These are phyloP conservation scores for Thinocorus orbignyianus DNA, from an alignment of 2,113 vertebrate genomes.

Conservation along the genomic window DNA sequence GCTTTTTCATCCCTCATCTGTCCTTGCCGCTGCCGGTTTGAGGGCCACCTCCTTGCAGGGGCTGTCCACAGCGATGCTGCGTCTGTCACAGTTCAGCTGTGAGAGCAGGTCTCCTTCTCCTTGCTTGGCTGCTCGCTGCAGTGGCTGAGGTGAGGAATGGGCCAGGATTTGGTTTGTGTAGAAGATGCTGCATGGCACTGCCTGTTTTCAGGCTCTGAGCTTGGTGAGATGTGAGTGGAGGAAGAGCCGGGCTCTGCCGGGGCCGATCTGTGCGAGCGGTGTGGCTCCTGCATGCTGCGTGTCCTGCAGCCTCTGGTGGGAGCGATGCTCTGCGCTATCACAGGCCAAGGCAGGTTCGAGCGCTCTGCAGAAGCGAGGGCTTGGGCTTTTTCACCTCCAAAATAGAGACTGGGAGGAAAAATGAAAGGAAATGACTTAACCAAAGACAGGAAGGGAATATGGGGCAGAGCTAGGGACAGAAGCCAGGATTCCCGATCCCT, in stretches of 20 bases:
- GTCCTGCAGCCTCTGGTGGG: neutral
- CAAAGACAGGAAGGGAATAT: conserved; percentile 29
- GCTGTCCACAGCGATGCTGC: neutral
- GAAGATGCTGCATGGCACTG: neutral
- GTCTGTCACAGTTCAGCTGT: neutral
- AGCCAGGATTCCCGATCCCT: neutral
- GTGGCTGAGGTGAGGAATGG: neutral
- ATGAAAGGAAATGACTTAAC: conserved; percentile 31
- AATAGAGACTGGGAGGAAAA: neutral
- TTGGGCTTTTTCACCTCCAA: neutral
- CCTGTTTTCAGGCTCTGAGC: neutral
- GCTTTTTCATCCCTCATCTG: neutral
- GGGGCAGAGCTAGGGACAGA: conserved; percentile 5
- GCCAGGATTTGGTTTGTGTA: neutral
- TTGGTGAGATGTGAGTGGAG: neutral
- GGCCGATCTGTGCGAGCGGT: neutral
- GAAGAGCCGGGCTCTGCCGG: neutral
- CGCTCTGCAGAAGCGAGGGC: neutral
- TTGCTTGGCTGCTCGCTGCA: neutral
- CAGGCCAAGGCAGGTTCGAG: neutral
- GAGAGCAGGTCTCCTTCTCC: neutral
- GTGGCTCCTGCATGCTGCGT: neutral
- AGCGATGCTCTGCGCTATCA: neutral
- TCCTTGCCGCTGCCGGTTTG: neutral
- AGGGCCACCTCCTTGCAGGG: neutral